A percentile compares a stretch with the other conserved stretches of the same genome.
Evolutionary conservation across 2,113 vertebrate genomes (phyloP).

Genomic region (Copsychus sechellarum): DNA sequence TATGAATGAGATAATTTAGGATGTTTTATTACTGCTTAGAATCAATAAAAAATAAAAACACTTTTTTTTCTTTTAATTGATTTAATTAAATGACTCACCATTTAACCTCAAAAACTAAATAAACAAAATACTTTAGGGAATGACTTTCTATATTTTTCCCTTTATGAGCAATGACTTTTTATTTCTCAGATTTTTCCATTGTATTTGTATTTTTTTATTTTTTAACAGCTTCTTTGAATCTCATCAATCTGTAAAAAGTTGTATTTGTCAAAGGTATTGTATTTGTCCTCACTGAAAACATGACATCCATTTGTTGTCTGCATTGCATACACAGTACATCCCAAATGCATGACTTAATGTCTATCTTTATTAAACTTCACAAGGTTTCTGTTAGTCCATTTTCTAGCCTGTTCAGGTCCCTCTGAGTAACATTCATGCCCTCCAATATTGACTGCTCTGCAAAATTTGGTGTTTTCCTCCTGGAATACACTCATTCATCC

Average conservation of each 20-base stretch:
- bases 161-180: not conserved
- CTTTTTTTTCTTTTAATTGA: not conserved
- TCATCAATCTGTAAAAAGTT: not conserved
- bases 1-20: conserved; percentile 1
- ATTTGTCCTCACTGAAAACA: not conserved
- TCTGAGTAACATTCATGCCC: not conserved
- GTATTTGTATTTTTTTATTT: not conserved
- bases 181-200: not conserved
- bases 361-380: not conserved
- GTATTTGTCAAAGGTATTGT: not conserved
- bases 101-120: not conserved
- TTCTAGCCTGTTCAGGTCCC: not conserved
- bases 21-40: not conserved
- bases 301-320: not conserved
- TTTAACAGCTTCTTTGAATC: not conserved
- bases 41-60: not conserved
- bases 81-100: not conserved
- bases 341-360: not conserved
- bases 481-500: not conserved
- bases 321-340: not conserved
- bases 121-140: not conserved
- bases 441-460: not conserved
- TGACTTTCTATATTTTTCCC: not conserved
- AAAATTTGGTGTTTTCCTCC: not conserved
- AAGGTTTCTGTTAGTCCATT: not conserved